Evolutionary conservation across 1,140 invertebrate genomes (phyloP), one percentile per base, ranked within the genome.

Genomic region (Euwallacea similis): DNA sequence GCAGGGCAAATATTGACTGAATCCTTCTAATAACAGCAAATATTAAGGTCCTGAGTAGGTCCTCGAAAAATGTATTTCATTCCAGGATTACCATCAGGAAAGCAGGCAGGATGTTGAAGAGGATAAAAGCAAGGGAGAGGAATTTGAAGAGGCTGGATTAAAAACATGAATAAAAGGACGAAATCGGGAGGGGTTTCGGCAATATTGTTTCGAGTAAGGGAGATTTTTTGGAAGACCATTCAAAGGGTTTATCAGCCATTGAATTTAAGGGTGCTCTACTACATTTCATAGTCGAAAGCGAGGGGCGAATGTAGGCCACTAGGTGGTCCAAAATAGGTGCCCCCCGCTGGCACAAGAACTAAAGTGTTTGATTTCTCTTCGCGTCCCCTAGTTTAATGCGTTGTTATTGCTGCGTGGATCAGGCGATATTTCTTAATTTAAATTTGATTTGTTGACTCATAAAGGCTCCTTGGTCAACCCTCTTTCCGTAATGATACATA

Each of bases 121-220:
- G 66, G 66, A 68, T 68, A 47, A 69, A 69, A 69, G 67, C 67
- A 69, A 46, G 42, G 43, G 55, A 67, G 66, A 67, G 56, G 42
- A 59, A 55, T 69, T 69, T 69, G 46, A 61, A 69, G 67, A 69
- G 67, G 67, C 67, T 21, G 62, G 67, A 62, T 69, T 69, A 69
- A 69, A 69, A 69, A 69, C 67, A 62, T 44, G 67, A 69, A 69
- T 62, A 69, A 69, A 69, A 69, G 67, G 67, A 69, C 67, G 11
- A 13, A 50, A 8, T 55, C 67, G 47, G 66, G 16, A 68, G 67
- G 67, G 67, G 16, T 69, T 62, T 69, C 33, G 42, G 59, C 55
- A 55, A 69, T 69, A 68, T 68, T 68, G 66, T 68, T 50, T 44
- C 58, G 60, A 47, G 62, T 62, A 60, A 68, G 58, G 66, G 66